phyloP scores from a whole-genome alignment of 2,888 invertebrate species.

The Hipparchia semele region DNA sequence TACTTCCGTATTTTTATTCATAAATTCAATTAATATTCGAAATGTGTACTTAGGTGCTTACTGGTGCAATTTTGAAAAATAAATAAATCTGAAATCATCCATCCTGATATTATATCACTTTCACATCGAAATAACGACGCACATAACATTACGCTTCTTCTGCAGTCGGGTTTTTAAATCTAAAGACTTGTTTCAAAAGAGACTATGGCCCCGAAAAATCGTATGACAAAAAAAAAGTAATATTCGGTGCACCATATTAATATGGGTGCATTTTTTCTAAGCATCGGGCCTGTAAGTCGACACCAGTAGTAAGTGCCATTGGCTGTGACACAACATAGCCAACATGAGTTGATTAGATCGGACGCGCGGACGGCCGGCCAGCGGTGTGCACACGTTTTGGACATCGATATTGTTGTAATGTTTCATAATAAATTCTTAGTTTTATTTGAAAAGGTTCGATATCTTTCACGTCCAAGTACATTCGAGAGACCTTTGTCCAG shows the following conservation, averaged over 20 bases:
- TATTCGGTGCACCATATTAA: constrained; percentile 24
- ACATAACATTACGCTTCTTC: too few species aligned
- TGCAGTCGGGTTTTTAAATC: too few species aligned
- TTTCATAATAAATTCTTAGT: constrained; percentile 23
- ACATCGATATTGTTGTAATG: constrained; percentile 46
- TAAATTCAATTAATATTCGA: too few species aligned
- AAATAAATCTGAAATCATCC: too few species aligned
- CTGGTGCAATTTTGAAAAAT: too few species aligned
- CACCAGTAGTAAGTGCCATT: constrained; percentile 63
- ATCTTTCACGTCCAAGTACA: background rate
- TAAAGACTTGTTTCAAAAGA: too few species aligned
- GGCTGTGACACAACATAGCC: constrained; percentile 65
- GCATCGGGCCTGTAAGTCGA: constrained; percentile 56
- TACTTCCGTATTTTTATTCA: too few species aligned
- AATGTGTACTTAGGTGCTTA: too few species aligned
- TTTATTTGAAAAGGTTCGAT: constrained; percentile 15
- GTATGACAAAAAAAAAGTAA: constrained; percentile 16
- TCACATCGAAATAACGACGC: too few species aligned
- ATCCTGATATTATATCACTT: too few species aligned
- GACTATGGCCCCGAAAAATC: background rate
- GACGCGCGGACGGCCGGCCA: constrained; percentile 57
- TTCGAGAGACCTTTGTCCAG: too few species aligned
- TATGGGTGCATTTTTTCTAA: constrained; percentile 32
- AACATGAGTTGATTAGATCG: constrained; percentile 58
- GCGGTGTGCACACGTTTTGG: constrained; percentile 49